phyloP scores from a whole-genome alignment of 2,888 invertebrate species.

The Caenorhabditis sinica region DNA sequence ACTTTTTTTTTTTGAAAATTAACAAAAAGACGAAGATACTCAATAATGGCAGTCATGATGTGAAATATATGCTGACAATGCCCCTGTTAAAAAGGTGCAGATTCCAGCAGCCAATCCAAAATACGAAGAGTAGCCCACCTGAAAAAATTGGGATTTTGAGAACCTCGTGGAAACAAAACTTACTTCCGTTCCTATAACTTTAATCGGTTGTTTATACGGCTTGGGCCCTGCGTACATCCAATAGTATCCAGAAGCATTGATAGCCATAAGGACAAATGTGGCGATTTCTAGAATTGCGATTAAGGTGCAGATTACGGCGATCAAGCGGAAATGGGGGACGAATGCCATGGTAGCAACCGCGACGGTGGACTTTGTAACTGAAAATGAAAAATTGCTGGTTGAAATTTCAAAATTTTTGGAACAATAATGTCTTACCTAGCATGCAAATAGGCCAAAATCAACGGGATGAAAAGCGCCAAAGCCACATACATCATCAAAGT shows the following conservation, averaged over 20 bases:
- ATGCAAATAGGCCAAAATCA: constrained; percentile 5
- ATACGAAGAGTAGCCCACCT: constrained; percentile 28
- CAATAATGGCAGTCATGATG: constrained; percentile 30
- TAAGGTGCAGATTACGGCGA: constrained; percentile 1
- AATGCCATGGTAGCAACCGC: constrained; percentile 40
- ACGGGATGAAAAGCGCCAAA: constrained; percentile 35
- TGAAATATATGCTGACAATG: no score
- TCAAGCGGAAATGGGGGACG: constrained; percentile 28
- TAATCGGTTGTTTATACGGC: no score
- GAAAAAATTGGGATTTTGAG: no score
- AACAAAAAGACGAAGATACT: constrained; percentile 1
- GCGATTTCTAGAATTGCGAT: constrained; percentile 16
- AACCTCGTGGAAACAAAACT: no score
- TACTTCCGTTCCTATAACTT: no score
- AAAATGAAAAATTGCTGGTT: neutral
- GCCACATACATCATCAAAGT: constrained; percentile 41
- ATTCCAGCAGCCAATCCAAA: constrained; percentile 33
- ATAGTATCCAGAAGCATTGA: constrained; percentile 6
- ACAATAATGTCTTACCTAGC: constrained; percentile 12
- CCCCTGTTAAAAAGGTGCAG: neutral
- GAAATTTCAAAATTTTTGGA: no score
- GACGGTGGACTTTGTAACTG: constrained; percentile 50
- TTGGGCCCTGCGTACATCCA: no score
- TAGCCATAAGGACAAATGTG: constrained; percentile 39
- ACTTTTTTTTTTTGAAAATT: no score